Base-by-base conservation (phyloP, 2,797 vertebrate genomes). In the Linurgus olivaceus region DNA sequence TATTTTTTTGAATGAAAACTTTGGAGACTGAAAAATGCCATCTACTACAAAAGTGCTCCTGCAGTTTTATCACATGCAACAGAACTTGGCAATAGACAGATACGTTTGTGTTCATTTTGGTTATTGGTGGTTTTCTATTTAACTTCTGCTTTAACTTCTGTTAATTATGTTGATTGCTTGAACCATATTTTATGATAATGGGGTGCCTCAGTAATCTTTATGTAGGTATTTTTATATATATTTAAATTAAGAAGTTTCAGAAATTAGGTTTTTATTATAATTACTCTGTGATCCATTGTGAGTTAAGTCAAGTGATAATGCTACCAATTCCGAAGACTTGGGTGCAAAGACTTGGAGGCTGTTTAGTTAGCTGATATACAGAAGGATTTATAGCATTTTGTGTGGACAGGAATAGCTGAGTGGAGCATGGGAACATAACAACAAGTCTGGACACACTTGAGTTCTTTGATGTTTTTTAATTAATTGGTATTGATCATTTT, bases 341-440 rank as follows among this genome's bases (percentile, higher is more conserved):
- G 28, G 8, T 71, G 80, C 16, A 18, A 14, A 93, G 29, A 44
- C 5, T 3, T 31, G 26, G 15, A 85, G 52, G 10, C 67, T 77
- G 77, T 48, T 93, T 66, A 78, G 65, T 71, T 90, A 75, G 28
- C 61, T 90, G 71, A 26, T 54, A 7, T 4, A 31, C 47, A 58
- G 55, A 63, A 91, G 77, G 65, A 93, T 96, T 96, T 94, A 68
- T n/a, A 51, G 66, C 28, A 33, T 91, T 91, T 79, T 81, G 13
- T 89, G 83, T 76, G 72, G 31, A 33, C 24, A 58, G 38, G 15
- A 50, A 25, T 70, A 78, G 48, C 40, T 68, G 57, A 78, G 20
- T 12, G 72, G 58, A 77, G 38, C 44, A 37, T 63, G 48, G 12
- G 25, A 63, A 24, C 33, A 18, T 85, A 73, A 79, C 54, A 51